Conservation (phyloP, 2,888 invertebrate genomes). For the Crematogaster levior region DNA sequence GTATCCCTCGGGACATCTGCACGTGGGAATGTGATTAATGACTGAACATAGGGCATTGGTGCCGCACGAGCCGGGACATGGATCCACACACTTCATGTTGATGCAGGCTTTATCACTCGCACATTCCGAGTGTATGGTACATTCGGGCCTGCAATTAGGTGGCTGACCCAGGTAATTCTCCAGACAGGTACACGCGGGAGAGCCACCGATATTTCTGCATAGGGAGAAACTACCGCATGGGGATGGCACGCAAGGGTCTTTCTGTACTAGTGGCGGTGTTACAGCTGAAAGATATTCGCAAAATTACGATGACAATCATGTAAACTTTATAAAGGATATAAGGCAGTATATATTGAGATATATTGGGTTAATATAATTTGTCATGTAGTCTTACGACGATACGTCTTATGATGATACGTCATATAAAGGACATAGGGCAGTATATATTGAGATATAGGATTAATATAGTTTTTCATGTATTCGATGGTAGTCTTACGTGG, state of each 20-base stretch:
- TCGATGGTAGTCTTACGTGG: constrained; percentile 86
- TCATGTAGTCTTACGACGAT: constrained; percentile 86
- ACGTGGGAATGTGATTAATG: constrained; percentile 93
- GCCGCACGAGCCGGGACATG: constrained; percentile 92
- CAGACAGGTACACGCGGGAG: constrained; percentile 91
- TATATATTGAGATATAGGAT: not conserved
- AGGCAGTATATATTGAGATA: not conserved
- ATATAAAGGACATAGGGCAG: not conserved
- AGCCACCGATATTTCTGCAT: constrained; percentile 88
- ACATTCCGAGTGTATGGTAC: constrained; percentile 90
- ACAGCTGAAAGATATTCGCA: constrained; percentile 86
- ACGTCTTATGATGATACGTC: too few relatives aligned
- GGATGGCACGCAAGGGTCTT: constrained; percentile 90
- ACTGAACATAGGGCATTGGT: constrained; percentile 90
- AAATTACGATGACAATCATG: not conserved
- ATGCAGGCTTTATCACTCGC: constrained; percentile 91
- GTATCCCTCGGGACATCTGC: constrained; percentile 92
- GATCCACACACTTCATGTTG: constrained; percentile 92
- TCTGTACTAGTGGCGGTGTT: constrained; percentile 88
- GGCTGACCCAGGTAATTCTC: constrained; percentile 91
- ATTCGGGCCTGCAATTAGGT: constrained; percentile 91
- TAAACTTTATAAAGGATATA: not conserved
- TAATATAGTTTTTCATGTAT: not conserved
- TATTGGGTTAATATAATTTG: not conserved
- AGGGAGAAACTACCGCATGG: constrained; percentile 93